A percentile compares a stretch with the other conserved stretches of the same genome.
Conservation (phyloP, 2,113 vertebrate genomes). For the Apteryx mantelli region DNA sequence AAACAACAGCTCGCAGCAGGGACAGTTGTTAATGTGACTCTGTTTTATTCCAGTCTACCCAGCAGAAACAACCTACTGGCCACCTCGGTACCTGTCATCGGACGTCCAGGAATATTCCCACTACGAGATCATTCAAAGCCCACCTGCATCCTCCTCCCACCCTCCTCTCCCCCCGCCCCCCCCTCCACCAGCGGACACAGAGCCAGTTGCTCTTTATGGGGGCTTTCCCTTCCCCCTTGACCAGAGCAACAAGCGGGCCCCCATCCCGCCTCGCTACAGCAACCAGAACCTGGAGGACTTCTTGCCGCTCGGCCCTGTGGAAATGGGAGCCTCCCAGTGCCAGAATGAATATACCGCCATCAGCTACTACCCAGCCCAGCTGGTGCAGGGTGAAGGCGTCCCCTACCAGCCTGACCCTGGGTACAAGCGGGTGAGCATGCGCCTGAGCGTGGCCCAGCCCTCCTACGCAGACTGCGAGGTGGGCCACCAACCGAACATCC, state of each 20-base stretch:
- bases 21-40: slow-evolving; percentile 13
- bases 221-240: slow-evolving; percentile 96
- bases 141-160: slow-evolving; percentile 66
- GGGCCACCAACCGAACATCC: slow-evolving; percentile 61
- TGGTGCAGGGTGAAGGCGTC: slow-evolving; percentile 77
- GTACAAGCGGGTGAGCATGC: slow-evolving; percentile 90
- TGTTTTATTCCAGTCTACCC: slow-evolving; percentile 83
- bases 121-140: slow-evolving; percentile 85
- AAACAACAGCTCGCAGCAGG: not conserved
- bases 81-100: slow-evolving; percentile 79
- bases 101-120: slow-evolving; percentile 84
- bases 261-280: slow-evolving; percentile 94
- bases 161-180: slow-evolving; percentile 49
- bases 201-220: slow-evolving; percentile 84
- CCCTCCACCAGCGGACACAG: slow-evolving; percentile 69
- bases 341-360: slow-evolving; percentile 94
- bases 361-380: slow-evolving; percentile 91
- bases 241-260: slow-evolving; percentile 88
- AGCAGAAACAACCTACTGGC: slow-evolving; percentile 80
- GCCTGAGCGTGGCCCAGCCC: slow-evolving; percentile 91
- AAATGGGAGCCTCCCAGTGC: slow-evolving; percentile 82
- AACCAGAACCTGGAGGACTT: slow-evolving; percentile 95
- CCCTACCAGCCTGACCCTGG: slow-evolving; percentile 77
- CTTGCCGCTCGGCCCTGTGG: slow-evolving; percentile 81
- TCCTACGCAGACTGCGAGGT: slow-evolving; percentile 85